A percentile compares a stretch with the other conserved stretches of the same genome.
These are phyloP conservation scores for Agrilus cyanescens DNA, from an alignment of 2,888 invertebrate genomes.

Conservation along the genomic window DNA sequence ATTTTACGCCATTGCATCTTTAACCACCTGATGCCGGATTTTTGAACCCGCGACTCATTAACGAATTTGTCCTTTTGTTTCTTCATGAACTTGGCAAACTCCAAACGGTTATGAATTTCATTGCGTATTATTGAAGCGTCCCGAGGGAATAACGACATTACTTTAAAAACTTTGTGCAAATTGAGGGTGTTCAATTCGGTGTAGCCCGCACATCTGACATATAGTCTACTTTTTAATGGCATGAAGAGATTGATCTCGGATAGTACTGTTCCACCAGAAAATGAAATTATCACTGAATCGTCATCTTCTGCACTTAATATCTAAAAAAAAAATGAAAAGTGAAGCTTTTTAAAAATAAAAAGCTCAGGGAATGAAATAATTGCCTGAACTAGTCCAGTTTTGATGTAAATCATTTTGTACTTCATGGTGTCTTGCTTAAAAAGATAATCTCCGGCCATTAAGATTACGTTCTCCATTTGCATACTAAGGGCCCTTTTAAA, in stretches of 20 bases:
- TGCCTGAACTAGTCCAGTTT: slow-evolving; percentile 40
- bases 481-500: slow-evolving; percentile 40
- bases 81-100: neutral
- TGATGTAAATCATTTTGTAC: slow-evolving; percentile 41
- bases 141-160: slow-evolving; percentile 39
- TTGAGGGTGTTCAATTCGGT: slow-evolving; percentile 41
- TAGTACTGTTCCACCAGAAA: slow-evolving; percentile 41
- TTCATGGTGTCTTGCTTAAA: slow-evolving; percentile 39
- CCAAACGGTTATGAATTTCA: neutral
- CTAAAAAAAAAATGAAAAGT: no score
- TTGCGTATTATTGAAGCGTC: slow-evolving; percentile 20
- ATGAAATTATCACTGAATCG: slow-evolving; percentile 43
- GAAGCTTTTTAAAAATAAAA: no score
- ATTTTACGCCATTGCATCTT: slow-evolving; percentile 3
- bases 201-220: slow-evolving; percentile 39
- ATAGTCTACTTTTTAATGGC: slow-evolving; percentile 29
- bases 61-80: no score
- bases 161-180: slow-evolving; percentile 35
- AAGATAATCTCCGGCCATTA: slow-evolving; percentile 41
- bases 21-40: slow-evolving; percentile 5
- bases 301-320: slow-evolving; percentile 41
- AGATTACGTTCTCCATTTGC: slow-evolving; percentile 40
- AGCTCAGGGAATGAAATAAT: neutral
- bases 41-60: no score
- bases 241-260: slow-evolving; percentile 40